phyloP scores from a whole-genome alignment of 2,888 invertebrate species.

The Rhamnusium bicolor region DNA sequence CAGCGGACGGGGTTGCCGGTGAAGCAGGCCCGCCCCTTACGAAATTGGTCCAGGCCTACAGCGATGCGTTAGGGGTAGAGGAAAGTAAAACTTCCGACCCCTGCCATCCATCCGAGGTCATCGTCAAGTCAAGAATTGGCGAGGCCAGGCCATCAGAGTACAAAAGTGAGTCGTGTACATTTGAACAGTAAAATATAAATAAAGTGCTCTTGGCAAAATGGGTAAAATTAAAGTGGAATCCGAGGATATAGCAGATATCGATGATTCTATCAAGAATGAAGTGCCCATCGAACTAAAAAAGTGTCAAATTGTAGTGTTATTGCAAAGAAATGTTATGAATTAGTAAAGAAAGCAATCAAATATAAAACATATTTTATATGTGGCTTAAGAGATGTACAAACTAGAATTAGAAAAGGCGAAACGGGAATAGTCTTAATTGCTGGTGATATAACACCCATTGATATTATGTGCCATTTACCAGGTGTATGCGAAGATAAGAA shows the following conservation, averaged over 20 bases:
- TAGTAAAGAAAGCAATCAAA: conserved; percentile 85
- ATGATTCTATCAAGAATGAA: conserved; percentile 57
- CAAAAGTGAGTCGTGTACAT: too few relatives aligned
- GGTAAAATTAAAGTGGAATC: conserved; percentile 74
- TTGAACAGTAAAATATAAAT: too few relatives aligned
- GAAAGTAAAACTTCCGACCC: too few relatives aligned
- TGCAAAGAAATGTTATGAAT: conserved; percentile 92
- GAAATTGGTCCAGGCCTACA: too few relatives aligned
- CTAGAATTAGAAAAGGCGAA: conserved; percentile 91
- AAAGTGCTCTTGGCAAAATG: too few relatives aligned
- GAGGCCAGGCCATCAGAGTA: too few relatives aligned
- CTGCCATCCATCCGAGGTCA: too few relatives aligned
- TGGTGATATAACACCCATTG: conserved; percentile 96
- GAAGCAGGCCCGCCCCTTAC: too few relatives aligned
- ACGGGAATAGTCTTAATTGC: conserved; percentile 93
- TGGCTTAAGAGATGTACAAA: conserved; percentile 95
- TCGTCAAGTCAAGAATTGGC: too few relatives aligned
- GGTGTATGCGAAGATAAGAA: conserved; percentile 95
- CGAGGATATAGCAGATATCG: conserved; percentile 71
- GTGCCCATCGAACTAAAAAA: conserved; percentile 79
- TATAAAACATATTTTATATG: conserved; percentile 87
- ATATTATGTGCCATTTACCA: conserved; percentile 97
- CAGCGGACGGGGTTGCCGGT: too few relatives aligned
- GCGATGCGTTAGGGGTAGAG: too few relatives aligned
- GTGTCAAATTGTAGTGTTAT: conserved; percentile 83